These are phyloP conservation scores for Xylocopa sonorina DNA, from an alignment of 1,140 invertebrate genomes.

Conservation along the genomic window DNA sequence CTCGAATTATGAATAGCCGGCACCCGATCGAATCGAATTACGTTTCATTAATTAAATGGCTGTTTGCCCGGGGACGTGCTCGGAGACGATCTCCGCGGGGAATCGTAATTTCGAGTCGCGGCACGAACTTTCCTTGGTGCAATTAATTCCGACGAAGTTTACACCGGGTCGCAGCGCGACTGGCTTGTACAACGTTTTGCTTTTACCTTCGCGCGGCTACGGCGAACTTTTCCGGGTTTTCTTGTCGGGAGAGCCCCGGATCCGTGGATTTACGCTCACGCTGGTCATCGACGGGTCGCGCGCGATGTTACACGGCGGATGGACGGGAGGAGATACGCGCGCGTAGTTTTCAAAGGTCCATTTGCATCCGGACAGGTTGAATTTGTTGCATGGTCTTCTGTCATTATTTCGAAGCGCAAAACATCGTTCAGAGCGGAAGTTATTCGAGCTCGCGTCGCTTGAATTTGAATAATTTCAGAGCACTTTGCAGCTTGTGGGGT, in stretches of 20 bases:
- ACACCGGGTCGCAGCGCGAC: neutral
- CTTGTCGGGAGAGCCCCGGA: neutral
- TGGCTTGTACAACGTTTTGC: constrained; percentile 30
- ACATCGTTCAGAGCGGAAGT: too few species aligned
- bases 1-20: constrained; percentile 7
- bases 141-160: constrained; percentile 39
- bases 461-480: too few species aligned
- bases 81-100: neutral
- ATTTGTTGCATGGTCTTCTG: too few species aligned
- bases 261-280: neutral
- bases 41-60: constrained; percentile 42
- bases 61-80: neutral
- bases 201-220: constrained; percentile 4
- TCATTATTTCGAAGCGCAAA: too few species aligned
- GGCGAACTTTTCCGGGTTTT: neutral
- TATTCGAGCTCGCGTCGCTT: too few species aligned
- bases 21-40: constrained; percentile 2
- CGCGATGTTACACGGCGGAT: neutral
- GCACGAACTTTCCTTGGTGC: neutral
- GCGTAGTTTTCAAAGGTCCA: too few species aligned
- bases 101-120: constrained; percentile 38
- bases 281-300: neutral
- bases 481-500: too few species aligned
- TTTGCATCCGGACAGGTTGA: too few species aligned
- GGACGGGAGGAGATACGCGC: too few species aligned